Conservation (phyloP, 2,797 vertebrate species). For the Silurus aristotelis region DNA sequence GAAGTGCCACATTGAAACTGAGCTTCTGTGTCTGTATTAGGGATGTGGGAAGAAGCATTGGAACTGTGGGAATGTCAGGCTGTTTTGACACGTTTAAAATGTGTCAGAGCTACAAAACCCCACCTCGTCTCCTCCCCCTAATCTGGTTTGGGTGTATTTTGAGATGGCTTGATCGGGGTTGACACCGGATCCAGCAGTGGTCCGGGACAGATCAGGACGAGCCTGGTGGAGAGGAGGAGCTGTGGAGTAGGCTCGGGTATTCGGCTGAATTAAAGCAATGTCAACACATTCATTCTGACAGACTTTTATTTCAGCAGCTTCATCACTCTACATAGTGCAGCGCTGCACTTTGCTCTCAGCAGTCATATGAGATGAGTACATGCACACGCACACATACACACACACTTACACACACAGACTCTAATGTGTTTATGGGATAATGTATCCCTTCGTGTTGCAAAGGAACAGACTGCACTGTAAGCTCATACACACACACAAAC, state of each 20-base stretch:
- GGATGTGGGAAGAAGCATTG: conserved; percentile 29
- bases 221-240: conserved; percentile 27
- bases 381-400: neutral
- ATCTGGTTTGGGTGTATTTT: conserved; percentile 62
- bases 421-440: conserved; percentile 55
- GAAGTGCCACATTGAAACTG: conserved; percentile 32
- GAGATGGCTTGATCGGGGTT: conserved; percentile 59
- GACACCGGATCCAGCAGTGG: conserved; percentile 59
- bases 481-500: neutral
- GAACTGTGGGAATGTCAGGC: conserved; percentile 52
- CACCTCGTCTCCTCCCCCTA: conserved; percentile 25
- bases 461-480: conserved; percentile 34
- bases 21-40: conserved; percentile 42
- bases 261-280: conserved; percentile 72
- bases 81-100: conserved; percentile 53
- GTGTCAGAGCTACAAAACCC: conserved; percentile 36
- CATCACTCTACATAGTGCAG: conserved; percentile 56
- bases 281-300: conserved; percentile 72
- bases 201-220: conserved; percentile 37
- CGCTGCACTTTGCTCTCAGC: conserved; percentile 25
- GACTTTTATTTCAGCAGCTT: conserved; percentile 70
- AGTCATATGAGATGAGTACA: conserved; percentile 16
- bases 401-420: neutral
- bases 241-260: conserved; percentile 57
- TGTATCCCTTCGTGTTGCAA: conserved; percentile 40